Base-by-base conservation (phyloP, 2,797 vertebrate species). In the Cryptoprocta ferox region DNA sequence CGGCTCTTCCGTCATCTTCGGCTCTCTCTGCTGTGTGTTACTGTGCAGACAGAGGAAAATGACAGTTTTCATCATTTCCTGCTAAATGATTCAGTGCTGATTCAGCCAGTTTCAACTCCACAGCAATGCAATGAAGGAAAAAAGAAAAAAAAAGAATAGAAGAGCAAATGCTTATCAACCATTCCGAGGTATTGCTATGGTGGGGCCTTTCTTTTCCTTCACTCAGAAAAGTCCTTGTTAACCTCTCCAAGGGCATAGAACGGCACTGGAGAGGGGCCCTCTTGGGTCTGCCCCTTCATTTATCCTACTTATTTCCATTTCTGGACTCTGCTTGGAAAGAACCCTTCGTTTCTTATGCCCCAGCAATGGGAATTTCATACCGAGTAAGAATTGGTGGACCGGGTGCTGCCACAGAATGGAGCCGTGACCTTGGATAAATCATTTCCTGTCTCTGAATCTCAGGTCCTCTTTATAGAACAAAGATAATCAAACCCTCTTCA, bases 21-120 rank as follows among this genome's bases (percentile, higher is more conserved):
- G 91, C 78, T 92, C 88, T 93, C 80, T 97, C 63, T 53, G 75
- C 97, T 95, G 73, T 39, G 96, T 91, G 91, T 92, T 88, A 4
- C 91, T 19, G 21, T 39, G 71, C 76, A 35, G 30, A 53, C 63
- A 97, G 78, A 86, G 68, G 91, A 92, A 93, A 91, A 53, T 93
- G 92, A 81, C 90, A 66, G 89, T 94, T 98, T 98, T 95, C 98
- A 93, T 95, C 92, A 48, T 96, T 98, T 90, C 96, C 95, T 91
- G 68, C 80, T 97, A 82, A 95, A 97, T 92, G 95, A 89, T 92
- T 95, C 88, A 42, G 24, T 97, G 97, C 97, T 98, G 98, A 93
- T 95, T 94, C 89, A 97, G 95, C 90, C 75, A 26, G 3, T 98
- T 98, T 96, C 92, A 73, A 85, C 85, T 84, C 91, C 71, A 91